Conservation (phyloP, 1,140 invertebrate species). For the Drosophila nasuta region DNA sequence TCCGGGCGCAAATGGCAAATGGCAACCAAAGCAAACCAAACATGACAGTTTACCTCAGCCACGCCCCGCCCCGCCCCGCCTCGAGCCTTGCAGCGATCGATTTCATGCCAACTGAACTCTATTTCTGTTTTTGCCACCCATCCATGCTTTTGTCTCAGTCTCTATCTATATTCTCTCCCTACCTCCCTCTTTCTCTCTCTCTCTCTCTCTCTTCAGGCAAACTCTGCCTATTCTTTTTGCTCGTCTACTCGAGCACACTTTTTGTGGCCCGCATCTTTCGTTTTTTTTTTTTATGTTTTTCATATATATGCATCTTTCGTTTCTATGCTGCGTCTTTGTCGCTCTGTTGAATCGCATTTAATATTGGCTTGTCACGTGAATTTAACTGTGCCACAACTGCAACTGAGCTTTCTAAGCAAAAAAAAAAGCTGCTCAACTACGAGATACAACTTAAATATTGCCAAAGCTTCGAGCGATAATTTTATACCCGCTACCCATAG, state of each 20-base stretch:
- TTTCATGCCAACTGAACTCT: slow-evolving; percentile 56
- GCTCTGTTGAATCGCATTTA: slow-evolving; percentile 65
- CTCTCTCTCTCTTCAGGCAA: neutral
- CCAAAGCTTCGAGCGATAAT: too few species aligned
- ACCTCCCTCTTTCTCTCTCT: too few species aligned
- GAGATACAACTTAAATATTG: too few species aligned
- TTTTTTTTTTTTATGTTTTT: neutral
- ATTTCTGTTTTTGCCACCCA: neutral
- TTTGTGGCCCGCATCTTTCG: neutral
- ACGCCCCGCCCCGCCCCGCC: neutral
- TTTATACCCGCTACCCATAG: too few species aligned
- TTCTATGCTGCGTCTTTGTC: slow-evolving; percentile 6
- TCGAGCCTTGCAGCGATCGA: slow-evolving; percentile 55
- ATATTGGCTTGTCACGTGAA: slow-evolving; percentile 79
- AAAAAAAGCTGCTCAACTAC: slow-evolving; percentile 3
- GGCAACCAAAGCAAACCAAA: slow-evolving; percentile 42
- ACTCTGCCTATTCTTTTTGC: neutral
- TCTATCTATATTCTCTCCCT: neutral
- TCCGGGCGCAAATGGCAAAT: slow-evolving; percentile 2
- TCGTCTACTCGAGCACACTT: neutral
- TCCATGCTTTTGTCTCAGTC: neutral
- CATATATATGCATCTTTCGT: neutral
- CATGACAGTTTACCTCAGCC: slow-evolving; percentile 36
- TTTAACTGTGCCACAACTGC: slow-evolving; percentile 69
- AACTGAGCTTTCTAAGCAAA: slow-evolving; percentile 46